Conservation (phyloP, 92 coral and sea anemone genomes). For the Hydrozoanthus gracilis region DNA sequence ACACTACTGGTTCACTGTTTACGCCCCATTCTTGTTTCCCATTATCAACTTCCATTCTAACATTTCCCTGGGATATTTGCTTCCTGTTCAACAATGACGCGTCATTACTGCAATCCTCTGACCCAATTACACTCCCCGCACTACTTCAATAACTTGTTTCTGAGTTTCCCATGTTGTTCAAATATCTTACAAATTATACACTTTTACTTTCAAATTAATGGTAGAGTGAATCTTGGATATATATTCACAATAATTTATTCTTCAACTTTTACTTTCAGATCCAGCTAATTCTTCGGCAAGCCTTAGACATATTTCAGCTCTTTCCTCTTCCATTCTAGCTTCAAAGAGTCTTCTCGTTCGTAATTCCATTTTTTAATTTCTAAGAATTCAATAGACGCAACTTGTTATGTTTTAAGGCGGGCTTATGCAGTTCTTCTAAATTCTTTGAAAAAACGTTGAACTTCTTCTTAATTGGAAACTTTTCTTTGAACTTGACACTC, state of each 20-base stretch:
- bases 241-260: too few species aligned
- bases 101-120: constrained; percentile 11
- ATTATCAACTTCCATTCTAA: neutral
- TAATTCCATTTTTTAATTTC: neutral
- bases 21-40: neutral
- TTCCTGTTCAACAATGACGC: neutral
- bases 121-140: neutral
- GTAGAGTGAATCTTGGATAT: too few species aligned
- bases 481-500: constrained; percentile 25
- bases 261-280: neutral
- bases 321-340: constrained; percentile 28
- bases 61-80: constrained; percentile 17
- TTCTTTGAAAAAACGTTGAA: constrained; percentile 9
- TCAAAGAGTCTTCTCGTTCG: constrained; percentile 3
- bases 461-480: constrained; percentile 8
- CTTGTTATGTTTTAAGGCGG: constrained; percentile 18
- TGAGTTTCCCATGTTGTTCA: neutral
- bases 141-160: neutral
- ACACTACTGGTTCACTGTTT: neutral
- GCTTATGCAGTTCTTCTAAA: constrained; percentile 25
- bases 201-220: neutral
- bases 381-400: neutral
- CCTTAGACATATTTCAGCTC: constrained; percentile 14
- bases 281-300: neutral
- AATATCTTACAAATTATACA: neutral